Evolutionary conservation across 2,797 vertebrate species (phyloP).

Genomic region (Anableps anableps): DNA sequence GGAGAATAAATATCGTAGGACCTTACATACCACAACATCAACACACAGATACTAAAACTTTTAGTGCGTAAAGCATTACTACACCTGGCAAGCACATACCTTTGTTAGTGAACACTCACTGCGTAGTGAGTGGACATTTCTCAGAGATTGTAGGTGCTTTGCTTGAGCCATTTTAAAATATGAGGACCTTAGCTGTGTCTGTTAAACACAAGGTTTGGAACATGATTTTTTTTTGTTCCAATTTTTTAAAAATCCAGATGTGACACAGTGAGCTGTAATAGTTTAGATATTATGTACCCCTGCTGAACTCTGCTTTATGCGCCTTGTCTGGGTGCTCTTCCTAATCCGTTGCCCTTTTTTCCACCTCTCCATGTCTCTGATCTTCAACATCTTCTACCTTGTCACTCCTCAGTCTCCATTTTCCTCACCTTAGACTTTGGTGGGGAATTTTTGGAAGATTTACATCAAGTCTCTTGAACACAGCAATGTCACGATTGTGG

Average conservation of each 20-base stretch:
- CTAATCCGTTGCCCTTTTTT: background rate
- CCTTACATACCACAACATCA: background rate
- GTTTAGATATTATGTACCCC: no score
- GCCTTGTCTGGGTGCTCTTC: background rate
- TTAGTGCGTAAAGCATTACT: background rate
- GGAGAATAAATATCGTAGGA: background rate
- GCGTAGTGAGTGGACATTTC: no score
- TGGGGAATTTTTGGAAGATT: no score
- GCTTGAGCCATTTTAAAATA: background rate
- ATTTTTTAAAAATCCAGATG: background rate
- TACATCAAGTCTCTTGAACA: no score
- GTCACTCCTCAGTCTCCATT: no score
- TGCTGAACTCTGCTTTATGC: no score
- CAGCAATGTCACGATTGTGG: no score
- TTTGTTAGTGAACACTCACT: no score
- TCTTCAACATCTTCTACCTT: no score
- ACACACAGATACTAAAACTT: background rate
- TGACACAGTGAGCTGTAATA: background rate
- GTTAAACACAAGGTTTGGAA: background rate
- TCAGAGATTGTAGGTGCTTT: background rate
- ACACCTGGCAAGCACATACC: background rate
- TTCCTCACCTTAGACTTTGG: no score
- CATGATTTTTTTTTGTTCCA: background rate
- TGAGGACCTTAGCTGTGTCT: background rate
- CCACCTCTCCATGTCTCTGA: background rate